Percentiles rank a stretch among this genome's conserved stretches.
These are phyloP conservation scores for Agonopterix alstromeriana DNA, from an alignment of 2,888 invertebrate genomes.

Conservation along the genomic window DNA sequence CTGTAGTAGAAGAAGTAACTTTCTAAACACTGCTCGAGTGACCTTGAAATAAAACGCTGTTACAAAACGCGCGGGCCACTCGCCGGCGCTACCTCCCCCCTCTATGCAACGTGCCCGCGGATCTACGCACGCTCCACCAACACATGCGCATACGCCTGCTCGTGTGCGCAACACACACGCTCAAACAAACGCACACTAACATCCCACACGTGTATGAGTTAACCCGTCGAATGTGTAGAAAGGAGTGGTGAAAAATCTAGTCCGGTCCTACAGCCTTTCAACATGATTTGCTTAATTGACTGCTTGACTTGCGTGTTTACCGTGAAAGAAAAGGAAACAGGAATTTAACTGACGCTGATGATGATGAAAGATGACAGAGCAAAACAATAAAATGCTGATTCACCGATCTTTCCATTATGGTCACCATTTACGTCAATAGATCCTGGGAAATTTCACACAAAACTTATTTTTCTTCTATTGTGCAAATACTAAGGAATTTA, in stretches of 20 bases:
- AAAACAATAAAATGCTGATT: background rate
- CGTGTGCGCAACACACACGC: constrained; percentile 34
- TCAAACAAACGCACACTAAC: constrained; percentile 20
- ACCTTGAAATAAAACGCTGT: constrained; percentile 76
- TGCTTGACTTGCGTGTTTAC: constrained; percentile 15
- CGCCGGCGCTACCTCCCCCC: constrained; percentile 53
- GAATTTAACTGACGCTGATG: constrained; percentile 8
- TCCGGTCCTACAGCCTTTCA: constrained; percentile 37
- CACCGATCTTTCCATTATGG: constrained; percentile 8
- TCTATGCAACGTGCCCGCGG: constrained; percentile 42
- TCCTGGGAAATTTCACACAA: constrained; percentile 15
- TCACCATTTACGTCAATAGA: constrained; percentile 15
- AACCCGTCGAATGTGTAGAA: constrained; percentile 46
- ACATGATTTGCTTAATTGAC: constrained; percentile 16
- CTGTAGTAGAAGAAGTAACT: constrained; percentile 60
- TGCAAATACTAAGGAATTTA: background rate
- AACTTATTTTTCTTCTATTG: background rate
- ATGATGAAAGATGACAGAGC: constrained; percentile 4
- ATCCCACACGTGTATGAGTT: constrained; percentile 24
- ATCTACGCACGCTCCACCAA: constrained; percentile 53
- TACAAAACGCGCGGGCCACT: constrained; percentile 72
- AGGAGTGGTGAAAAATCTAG: constrained; percentile 62
- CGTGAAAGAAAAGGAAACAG: constrained; percentile 9
- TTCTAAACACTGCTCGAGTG: constrained; percentile 75
- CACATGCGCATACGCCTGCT: constrained; percentile 32